phyloP scores from a whole-genome alignment of 2,797 vertebrate genomes.

The Darevskia mixta region DNA sequence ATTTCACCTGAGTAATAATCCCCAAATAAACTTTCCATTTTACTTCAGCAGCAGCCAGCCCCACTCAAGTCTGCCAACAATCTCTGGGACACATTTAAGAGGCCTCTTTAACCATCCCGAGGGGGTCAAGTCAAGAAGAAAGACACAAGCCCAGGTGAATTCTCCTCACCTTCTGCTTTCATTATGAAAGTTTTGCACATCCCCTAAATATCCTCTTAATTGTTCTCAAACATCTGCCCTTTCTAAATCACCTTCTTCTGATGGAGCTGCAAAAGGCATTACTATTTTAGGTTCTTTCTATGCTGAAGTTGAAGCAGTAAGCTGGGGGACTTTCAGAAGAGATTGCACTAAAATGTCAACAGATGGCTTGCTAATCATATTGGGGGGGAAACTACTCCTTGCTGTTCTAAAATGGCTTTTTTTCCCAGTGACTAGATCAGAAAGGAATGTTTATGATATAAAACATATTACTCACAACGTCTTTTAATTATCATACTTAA shows the following conservation, averaged over 20 bases:
- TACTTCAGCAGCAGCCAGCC: background rate
- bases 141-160: constrained; percentile 42
- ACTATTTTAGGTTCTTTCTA: constrained; percentile 84
- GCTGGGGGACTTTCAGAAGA: constrained; percentile 83
- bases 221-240: constrained; percentile 76
- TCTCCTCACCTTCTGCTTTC: constrained; percentile 59
- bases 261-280: constrained; percentile 84
- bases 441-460: constrained; percentile 83
- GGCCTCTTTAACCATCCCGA: constrained; percentile 23
- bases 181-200: constrained; percentile 66
- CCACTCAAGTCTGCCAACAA: background rate
- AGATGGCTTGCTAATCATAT: constrained; percentile 87
- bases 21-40: background rate
- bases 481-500: constrained; percentile 84
- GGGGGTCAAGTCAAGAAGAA: constrained; percentile 42
- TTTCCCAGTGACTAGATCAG: constrained; percentile 79
- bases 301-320: constrained; percentile 82
- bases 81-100: background rate
- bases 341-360: constrained; percentile 85
- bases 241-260: constrained; percentile 82
- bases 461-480: constrained; percentile 83
- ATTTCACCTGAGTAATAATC: background rate
- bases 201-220: constrained; percentile 66
- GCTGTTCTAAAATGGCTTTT: constrained; percentile 82
- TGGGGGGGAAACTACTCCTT: constrained; percentile 80